phyloP scores from a whole-genome alignment of 2,888 invertebrate genomes.

The Chironomus riparius region DNA sequence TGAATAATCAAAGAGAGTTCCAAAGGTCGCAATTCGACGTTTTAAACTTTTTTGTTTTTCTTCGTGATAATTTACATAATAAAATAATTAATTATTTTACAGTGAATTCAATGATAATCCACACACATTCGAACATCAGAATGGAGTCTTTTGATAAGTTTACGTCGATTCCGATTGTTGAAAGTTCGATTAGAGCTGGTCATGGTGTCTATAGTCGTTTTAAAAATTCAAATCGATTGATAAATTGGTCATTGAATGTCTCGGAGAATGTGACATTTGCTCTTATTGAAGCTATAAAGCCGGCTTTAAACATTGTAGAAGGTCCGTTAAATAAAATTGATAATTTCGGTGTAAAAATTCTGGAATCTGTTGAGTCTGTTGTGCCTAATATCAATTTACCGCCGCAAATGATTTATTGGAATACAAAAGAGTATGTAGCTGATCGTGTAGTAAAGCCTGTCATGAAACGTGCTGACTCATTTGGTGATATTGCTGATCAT shows the following conservation, averaged over 20 bases:
- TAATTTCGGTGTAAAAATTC: constrained; percentile 67
- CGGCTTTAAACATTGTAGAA: constrained; percentile 56
- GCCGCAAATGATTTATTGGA: constrained; percentile 72
- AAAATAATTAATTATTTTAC: neutral
- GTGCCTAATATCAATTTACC: constrained; percentile 76
- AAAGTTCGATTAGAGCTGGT: neutral
- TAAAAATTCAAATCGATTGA: constrained; percentile 56
- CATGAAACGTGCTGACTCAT: constrained; percentile 70
- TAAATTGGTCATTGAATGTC: constrained; percentile 66
- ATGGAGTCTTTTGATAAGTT: constrained; percentile 16
- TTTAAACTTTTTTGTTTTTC: too few relatives aligned
- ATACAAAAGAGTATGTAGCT: constrained; percentile 66
- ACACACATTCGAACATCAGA: neutral
- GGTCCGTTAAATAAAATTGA: constrained; percentile 64
- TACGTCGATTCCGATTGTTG: constrained; percentile 7
- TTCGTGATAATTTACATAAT: too few relatives aligned
- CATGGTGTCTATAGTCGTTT: constrained; percentile 10
- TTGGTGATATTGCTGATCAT: constrained; percentile 66
- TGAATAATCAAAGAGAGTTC: too few relatives aligned
- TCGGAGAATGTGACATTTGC: constrained; percentile 66
- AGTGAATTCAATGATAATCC: neutral
- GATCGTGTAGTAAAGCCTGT: constrained; percentile 56
- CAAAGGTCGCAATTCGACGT: too few relatives aligned
- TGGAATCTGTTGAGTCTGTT: constrained; percentile 75
- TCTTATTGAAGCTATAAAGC: constrained; percentile 63